Evolutionary conservation across 2,888 invertebrate species (phyloP).

Genomic region (Ceraclea dissimilis): DNA sequence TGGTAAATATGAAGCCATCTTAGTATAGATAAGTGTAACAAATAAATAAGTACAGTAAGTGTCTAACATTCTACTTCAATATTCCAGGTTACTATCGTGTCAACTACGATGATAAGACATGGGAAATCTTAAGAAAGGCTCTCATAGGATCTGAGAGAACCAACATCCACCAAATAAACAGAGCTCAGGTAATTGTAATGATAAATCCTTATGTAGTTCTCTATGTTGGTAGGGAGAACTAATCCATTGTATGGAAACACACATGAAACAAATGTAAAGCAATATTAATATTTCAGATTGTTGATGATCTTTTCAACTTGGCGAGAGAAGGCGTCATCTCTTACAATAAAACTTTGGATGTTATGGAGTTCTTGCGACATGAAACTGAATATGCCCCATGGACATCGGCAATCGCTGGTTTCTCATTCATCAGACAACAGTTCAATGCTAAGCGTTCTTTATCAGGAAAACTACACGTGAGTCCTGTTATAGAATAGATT

Average conservation of each 20-base stretch:
- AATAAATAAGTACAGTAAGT: no score
- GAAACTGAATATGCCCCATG: conserved; percentile 72
- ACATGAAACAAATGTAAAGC: no score
- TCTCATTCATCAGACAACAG: conserved; percentile 45
- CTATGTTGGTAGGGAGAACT: no score
- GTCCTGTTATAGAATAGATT: no score
- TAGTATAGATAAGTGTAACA: no score
- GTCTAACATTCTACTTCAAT: no score
- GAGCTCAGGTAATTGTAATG: conserved; percentile 66
- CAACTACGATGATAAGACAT: conserved; percentile 54
- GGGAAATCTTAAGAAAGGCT: conserved; percentile 44
- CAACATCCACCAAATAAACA: conserved; percentile 56
- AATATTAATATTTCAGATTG: conserved; percentile 49
- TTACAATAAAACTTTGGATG: conserved; percentile 56
- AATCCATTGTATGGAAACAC: no score
- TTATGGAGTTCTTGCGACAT: conserved; percentile 59
- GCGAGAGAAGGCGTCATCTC: conserved; percentile 58
- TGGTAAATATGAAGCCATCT: no score
- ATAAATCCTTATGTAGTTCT: no score
- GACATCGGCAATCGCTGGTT: conserved; percentile 55
- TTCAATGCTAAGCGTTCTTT: conserved; percentile 37
- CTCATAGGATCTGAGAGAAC: conserved; percentile 34
- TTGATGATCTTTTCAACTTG: conserved; percentile 72
- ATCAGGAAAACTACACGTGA: conserved; percentile 36
- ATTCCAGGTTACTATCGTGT: conserved; percentile 61